Base-by-base conservation (phyloP, 2,888 invertebrate genomes). In the Acanthosepion pharaonis region DNA sequence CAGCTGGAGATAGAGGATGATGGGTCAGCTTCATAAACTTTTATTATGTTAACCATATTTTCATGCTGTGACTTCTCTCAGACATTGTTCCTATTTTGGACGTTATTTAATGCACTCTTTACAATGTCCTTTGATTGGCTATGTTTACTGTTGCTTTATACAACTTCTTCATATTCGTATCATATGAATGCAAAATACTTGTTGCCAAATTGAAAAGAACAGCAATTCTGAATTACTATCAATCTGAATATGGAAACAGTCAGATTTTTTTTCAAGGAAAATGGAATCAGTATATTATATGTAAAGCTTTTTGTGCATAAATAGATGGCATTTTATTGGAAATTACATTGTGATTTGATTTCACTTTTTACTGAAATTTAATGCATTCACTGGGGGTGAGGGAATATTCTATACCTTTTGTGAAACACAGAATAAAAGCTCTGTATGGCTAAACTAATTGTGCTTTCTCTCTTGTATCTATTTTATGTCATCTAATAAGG, bases 301-400 rank as follows among this genome's bases (percentile, higher is more conserved):
- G 78, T 78, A 78, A 78, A 33, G n/a, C 78, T 78, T 78, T 78
- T 78, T 23, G 59, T 59, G 59, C 5, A 9, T 78, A 78, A 78
- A n/a, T n/a, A 78, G 33, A n/a, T n/a, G 78, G 33, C n/a, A 78
- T 78, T 78, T 78, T 78, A n/a, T 78, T 78, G 9, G 4, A 78
- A 78, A 78, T 78, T 78, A n/a, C n/a, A 78, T 78, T 78, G n/a
- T 78, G n/a, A 9, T 78, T 78, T 78, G n/a, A n/a, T 78, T 78
- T 33, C 78, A 78, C n/a, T 78, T 78, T 78, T 78, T 78, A 33
- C n/a, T 11, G 15, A 78, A 78, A 20, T 33, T n/a, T n/a, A 78
- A 78, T n/a, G 15, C 78, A 78, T 78, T 78, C 9, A 1, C n/a
- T 78, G n/a, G 1, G n/a, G 78, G 78, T 78, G 33, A 78, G 78